These are phyloP conservation scores for Melanotaenia pygmaea DNA, from an alignment of 2,797 vertebrate species.

Conservation along the genomic window DNA sequence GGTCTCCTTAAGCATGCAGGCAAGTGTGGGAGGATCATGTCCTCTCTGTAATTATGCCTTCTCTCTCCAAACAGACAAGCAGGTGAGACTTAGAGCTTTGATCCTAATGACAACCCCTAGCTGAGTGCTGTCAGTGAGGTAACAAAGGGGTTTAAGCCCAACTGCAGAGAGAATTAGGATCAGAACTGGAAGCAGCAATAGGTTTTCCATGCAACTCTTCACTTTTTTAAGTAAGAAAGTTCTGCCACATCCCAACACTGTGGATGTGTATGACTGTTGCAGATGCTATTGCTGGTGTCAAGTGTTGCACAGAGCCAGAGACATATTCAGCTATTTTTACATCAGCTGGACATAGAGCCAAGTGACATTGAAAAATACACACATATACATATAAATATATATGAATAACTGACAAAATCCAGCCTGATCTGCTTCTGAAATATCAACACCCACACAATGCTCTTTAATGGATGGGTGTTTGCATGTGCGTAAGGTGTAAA, in stretches of 20 bases:
- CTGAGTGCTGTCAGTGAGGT: constrained; percentile 65
- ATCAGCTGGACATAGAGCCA: constrained; percentile 32
- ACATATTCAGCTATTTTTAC: constrained; percentile 18
- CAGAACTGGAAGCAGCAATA: constrained; percentile 47
- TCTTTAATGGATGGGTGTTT: constrained; percentile 8
- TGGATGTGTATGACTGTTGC: neutral
- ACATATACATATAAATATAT: constrained; percentile 31
- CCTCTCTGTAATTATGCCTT: constrained; percentile 72
- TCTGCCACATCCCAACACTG: constrained; percentile 33
- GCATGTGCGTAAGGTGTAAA: constrained; percentile 8
- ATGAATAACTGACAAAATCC: constrained; percentile 44
- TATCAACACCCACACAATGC: constrained; percentile 12
- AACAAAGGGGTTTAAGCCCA: constrained; percentile 54
- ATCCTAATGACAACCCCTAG: constrained; percentile 79
- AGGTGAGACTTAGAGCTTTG: constrained; percentile 77
- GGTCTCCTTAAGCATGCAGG: constrained; percentile 37
- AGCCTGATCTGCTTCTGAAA: neutral
- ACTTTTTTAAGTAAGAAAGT: constrained; percentile 54
- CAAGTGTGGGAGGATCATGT: constrained; percentile 31
- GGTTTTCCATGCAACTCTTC: constrained; percentile 56
- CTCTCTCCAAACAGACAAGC: constrained; percentile 65
- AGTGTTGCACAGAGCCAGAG: constrained; percentile 4
- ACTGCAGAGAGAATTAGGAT: constrained; percentile 66
- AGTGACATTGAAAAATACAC: constrained; percentile 63
- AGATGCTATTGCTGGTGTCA: neutral